phyloP scores from a whole-genome alignment of 1,140 invertebrate species.

The Pararge aegeria region DNA sequence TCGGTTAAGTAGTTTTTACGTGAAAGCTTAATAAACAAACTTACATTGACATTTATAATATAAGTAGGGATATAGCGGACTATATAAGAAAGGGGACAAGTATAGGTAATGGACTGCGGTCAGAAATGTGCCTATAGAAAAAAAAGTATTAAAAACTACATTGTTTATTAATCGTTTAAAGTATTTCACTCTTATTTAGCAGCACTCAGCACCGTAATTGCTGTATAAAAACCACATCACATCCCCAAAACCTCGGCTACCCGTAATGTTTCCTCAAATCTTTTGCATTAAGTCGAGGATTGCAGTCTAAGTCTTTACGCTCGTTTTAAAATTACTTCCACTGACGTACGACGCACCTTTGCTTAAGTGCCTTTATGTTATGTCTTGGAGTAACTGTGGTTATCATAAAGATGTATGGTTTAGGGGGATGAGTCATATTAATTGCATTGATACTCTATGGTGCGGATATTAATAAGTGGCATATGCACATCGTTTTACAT shows the following conservation, averaged over 20 bases:
- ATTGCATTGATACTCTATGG: not conserved
- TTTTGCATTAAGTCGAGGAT: conserved; percentile 23
- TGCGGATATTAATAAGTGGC: too few species aligned
- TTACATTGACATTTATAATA: too few species aligned
- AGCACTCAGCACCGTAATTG: too few species aligned
- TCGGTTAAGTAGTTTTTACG: too few species aligned
- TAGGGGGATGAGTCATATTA: not conserved
- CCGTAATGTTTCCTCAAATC: conserved; percentile 23
- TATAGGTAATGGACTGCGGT: too few species aligned
- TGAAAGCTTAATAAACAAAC: too few species aligned
- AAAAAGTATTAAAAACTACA: not conserved
- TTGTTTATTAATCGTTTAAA: not conserved
- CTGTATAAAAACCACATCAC: conserved; percentile 18
- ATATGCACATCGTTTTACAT: too few species aligned
- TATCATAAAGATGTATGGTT: not conserved
- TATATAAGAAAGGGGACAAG: too few species aligned
- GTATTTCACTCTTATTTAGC: too few species aligned
- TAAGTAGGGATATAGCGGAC: too few species aligned
- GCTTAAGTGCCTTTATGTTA: conserved; percentile 16
- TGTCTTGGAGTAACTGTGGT: not conserved
- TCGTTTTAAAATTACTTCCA: conserved; percentile 28
- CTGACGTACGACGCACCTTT: conserved; percentile 12
- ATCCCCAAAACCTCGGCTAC: conserved; percentile 14
- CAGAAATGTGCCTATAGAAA: too few species aligned
- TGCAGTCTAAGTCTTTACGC: conserved; percentile 15